phyloP scores from a whole-genome alignment of 2,113 vertebrate genomes.

The Guaruba guarouba region DNA sequence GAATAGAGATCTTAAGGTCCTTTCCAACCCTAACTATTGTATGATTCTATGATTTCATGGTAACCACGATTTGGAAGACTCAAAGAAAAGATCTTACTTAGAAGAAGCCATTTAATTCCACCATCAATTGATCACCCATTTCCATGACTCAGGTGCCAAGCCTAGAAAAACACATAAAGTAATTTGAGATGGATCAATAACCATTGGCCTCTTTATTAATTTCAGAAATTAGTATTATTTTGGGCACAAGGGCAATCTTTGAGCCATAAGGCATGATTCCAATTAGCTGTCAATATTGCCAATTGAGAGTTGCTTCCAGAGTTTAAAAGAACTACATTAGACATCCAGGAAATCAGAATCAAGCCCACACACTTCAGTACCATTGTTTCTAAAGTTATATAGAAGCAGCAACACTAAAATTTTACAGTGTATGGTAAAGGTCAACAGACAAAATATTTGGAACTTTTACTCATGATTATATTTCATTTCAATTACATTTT shows the following conservation, averaged over 20 bases:
- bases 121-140: background rate
- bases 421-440: background rate
- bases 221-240: background rate
- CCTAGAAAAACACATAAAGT: background rate
- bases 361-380: too few species aligned
- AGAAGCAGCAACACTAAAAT: background rate
- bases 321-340: background rate
- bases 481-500: slow-evolving; percentile 61
- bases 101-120: background rate
- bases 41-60: background rate
- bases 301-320: background rate
- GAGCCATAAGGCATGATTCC: background rate
- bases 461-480: slow-evolving; percentile 61
- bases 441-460: slow-evolving; percentile 33
- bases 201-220: background rate
- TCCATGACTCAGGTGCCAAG: background rate
- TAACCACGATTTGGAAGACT: background rate
- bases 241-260: background rate
- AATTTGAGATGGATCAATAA: background rate
- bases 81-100: background rate
- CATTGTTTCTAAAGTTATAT: background rate
- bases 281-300: background rate
- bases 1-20: background rate
- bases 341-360: background rate
- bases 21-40: background rate